Evolutionary conservation across 2,797 vertebrate species (phyloP).

Genomic region (Cirrhinus mrigala): DNA sequence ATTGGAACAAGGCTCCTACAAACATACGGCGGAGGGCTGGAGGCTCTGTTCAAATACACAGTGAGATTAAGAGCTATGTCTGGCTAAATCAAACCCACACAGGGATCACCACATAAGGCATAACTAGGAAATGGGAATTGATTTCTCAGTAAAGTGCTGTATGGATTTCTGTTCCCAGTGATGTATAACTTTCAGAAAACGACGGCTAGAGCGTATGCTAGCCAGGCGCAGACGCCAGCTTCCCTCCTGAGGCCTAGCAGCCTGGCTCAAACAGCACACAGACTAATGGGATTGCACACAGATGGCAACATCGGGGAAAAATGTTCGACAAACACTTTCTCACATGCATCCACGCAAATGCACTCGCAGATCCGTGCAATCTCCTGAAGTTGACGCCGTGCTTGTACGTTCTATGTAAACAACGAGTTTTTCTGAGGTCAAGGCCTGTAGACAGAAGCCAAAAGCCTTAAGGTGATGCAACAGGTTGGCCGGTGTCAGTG

Average conservation of each 20-base stretch:
- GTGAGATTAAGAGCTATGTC: slow-evolving; percentile 80
- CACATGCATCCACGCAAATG: slow-evolving; percentile 26
- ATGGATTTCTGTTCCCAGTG: slow-evolving; percentile 68
- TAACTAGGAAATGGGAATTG: slow-evolving; percentile 77
- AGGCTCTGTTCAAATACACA: slow-evolving; percentile 75
- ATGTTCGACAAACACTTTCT: neutral
- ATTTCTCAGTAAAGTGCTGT: slow-evolving; percentile 75
- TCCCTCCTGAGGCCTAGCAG: slow-evolving; percentile 41
- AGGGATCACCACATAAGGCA: slow-evolving; percentile 67
- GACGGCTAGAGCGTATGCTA: slow-evolving; percentile 67
- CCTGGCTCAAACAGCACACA: slow-evolving; percentile 25
- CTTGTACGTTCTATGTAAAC: slow-evolving; percentile 15
- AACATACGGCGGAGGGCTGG: slow-evolving; percentile 75
- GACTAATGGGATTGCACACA: slow-evolving; percentile 21
- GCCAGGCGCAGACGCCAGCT: slow-evolving; percentile 66
- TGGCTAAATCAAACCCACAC: slow-evolving; percentile 72
- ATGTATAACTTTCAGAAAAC: slow-evolving; percentile 74
- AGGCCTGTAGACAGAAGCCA: slow-evolving; percentile 42
- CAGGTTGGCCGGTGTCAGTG: slow-evolving; percentile 60
- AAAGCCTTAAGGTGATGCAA: slow-evolving; percentile 34
- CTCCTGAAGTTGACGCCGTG: neutral
- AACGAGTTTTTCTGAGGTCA: slow-evolving; percentile 59
- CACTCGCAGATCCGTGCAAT: neutral
- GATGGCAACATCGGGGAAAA: slow-evolving; percentile 30
- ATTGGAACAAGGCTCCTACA: slow-evolving; percentile 78